Percentiles rank a stretch among this genome's conserved stretches.
These are phyloP conservation scores for Megaceryle torquata DNA, from an alignment of 2,113 vertebrate genomes.

Conservation along the genomic window DNA sequence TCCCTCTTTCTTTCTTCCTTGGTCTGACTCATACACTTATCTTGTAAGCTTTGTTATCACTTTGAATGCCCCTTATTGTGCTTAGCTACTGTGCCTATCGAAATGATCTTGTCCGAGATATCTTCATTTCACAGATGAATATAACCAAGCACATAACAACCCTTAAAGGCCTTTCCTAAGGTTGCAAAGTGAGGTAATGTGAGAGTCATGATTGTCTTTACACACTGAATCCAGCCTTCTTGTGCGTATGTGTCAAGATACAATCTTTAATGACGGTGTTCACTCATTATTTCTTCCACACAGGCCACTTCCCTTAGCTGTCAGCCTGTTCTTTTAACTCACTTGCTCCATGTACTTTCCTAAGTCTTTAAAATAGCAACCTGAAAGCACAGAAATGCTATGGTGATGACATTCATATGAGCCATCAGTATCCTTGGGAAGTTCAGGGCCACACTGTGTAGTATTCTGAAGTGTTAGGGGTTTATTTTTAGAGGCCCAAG, in stretches of 20 bases:
- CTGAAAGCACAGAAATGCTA: neutral
- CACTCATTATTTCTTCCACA: slow-evolving; percentile 16
- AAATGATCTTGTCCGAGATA: slow-evolving; percentile 37
- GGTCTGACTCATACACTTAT: slow-evolving; percentile 7
- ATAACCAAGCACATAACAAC: neutral
- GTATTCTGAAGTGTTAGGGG: neutral
- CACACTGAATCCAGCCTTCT: neutral
- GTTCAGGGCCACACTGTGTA: neutral
- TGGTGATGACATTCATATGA: neutral
- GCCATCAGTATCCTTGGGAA: neutral
- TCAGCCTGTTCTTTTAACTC: neutral
- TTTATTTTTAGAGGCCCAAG: neutral
- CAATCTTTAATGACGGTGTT: neutral
- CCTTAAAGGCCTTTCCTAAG: neutral
- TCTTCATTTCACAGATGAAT: slow-evolving; percentile 44
- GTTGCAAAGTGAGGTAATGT: slow-evolving; percentile 10
- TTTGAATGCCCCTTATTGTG: neutral
- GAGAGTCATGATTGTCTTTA: neutral
- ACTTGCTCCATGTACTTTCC: neutral
- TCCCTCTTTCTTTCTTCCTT: neutral
- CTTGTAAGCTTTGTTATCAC: slow-evolving; percentile 16
- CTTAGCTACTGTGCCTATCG: neutral
- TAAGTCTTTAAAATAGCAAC: neutral
- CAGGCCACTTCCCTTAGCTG: neutral
- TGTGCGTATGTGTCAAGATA: slow-evolving; percentile 22